A percentile compares a stretch with the other conserved stretches of the same genome.
phyloP scores from a whole-genome alignment of 2,888 invertebrate species.

The Coremacera marginata region DNA sequence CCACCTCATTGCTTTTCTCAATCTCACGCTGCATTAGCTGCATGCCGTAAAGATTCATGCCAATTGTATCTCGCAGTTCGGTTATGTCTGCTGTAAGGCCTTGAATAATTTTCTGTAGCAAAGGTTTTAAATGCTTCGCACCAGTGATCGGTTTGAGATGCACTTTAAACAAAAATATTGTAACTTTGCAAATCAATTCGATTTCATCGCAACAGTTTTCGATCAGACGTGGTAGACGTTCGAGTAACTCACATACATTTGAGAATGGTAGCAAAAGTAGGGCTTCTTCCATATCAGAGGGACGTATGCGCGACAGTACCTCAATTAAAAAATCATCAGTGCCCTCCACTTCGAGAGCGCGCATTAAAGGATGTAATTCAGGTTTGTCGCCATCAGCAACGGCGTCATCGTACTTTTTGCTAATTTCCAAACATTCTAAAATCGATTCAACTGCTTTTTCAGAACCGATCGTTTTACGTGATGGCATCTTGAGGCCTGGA shows the following conservation, averaged over 20 bases:
- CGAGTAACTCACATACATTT: slow-evolving; percentile 82
- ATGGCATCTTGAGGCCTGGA: slow-evolving; percentile 84
- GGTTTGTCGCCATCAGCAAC: slow-evolving; percentile 61
- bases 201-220: slow-evolving; percentile 76
- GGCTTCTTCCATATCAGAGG: slow-evolving; percentile 93
- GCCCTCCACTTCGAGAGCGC: slow-evolving; percentile 80
- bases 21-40: slow-evolving; percentile 80
- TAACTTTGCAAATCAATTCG: slow-evolving; percentile 83
- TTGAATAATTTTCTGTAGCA: slow-evolving; percentile 58
- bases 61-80: slow-evolving; percentile 80
- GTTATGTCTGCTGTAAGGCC: slow-evolving; percentile 58
- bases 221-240: slow-evolving; percentile 78
- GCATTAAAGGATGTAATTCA: slow-evolving; percentile 83
- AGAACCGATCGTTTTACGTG: slow-evolving; percentile 76
- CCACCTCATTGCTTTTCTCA: slow-evolving; percentile 81
- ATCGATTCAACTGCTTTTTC: slow-evolving; percentile 83
- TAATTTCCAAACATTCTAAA: slow-evolving; percentile 88
- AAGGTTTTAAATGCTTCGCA: slow-evolving; percentile 75
- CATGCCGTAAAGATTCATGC: slow-evolving; percentile 87
- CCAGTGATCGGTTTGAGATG: slow-evolving; percentile 85
- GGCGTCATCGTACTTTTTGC: slow-evolving; percentile 72
- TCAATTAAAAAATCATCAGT: slow-evolving; percentile 85
- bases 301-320: slow-evolving; percentile 81
- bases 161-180: slow-evolving; percentile 81
- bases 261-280: slow-evolving; percentile 87